Evolutionary conservation across 2,888 invertebrate species (phyloP), one percentile per base, ranked within the genome.

Genomic region (Cecidostiba fungosa): DNA sequence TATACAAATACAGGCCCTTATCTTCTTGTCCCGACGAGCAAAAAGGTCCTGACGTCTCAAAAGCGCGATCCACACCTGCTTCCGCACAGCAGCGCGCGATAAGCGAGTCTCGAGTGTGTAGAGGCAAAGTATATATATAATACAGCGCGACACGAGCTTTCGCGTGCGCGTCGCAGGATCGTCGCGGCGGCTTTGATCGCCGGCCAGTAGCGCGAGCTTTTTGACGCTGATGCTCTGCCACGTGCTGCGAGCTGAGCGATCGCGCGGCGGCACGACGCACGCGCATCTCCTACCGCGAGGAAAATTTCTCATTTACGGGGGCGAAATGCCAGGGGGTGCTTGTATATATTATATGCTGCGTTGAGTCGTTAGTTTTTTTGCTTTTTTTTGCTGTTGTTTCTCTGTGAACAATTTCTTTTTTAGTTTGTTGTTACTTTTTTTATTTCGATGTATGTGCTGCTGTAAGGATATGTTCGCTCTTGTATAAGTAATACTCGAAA

Each of bases 141-240:
- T 59, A 32, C 12, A 10, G 54, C n/a, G 26, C 50, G 70, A 5
- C 50, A n/a, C 26, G 36, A 16, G 69, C 59, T 59, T 23, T 77
- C 26, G 70, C 43, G 80, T 72, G 83, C 77, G 83, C 50, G 50
- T 70, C 72, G 83, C 47, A 23, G 26, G 70, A 77, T 83, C 76
- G 86, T 77, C 82, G 86, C 83, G 79, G 83, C 50, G 83, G 83
- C 83, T 86, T 86, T 83, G 83, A 80, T 72, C 70, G 62, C 72
- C 74, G 76, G 85, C 82, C 59, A 70, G 78, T 39, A 14, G 36
- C 62, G 50, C 23, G 73, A 73, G 78, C 84, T 84, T 74, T 78
- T 36, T n/a, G 47, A 12, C 69, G 70, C 36, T 29, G 66, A 4
- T 10, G n/a, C 2, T 43, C 14, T 19, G 19, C 12, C 36, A 29